Conservation (phyloP, 2,113 vertebrate genomes). For the Sceloporus undulatus region DNA sequence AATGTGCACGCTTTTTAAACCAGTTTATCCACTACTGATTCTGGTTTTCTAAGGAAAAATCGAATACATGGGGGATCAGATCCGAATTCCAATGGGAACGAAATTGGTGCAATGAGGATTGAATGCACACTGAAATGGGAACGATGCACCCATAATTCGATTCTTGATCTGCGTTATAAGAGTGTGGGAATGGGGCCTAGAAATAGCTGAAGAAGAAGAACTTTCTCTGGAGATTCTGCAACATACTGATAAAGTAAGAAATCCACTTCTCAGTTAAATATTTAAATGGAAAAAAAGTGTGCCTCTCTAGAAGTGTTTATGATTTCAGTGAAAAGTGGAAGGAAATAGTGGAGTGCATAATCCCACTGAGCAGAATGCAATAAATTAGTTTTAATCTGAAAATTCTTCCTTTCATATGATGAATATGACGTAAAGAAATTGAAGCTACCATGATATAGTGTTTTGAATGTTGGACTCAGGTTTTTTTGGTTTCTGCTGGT, state of each 20-base stretch:
- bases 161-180: too few species aligned
- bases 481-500: too few species aligned
- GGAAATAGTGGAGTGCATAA: background rate
- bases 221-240: background rate
- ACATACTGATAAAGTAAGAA: background rate
- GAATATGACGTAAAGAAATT: background rate
- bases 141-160: too few species aligned
- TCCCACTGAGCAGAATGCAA: background rate
- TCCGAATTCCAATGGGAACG: too few species aligned
- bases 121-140: too few species aligned
- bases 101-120: too few species aligned
- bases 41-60: too few species aligned
- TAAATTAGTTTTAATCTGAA: background rate
- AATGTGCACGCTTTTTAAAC: too few species aligned
- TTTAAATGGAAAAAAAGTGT: constrained; percentile 10
- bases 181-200: too few species aligned
- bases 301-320: background rate
- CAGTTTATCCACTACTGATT: too few species aligned
- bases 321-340: background rate
- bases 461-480: too few species aligned
- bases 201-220: background rate
- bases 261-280: background rate
- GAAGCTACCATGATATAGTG: background rate
- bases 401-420: background rate
- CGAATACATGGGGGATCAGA: too few species aligned